Conservation (phyloP, 1,140 invertebrate genomes). For the Ptiloglossa arizonensis region DNA sequence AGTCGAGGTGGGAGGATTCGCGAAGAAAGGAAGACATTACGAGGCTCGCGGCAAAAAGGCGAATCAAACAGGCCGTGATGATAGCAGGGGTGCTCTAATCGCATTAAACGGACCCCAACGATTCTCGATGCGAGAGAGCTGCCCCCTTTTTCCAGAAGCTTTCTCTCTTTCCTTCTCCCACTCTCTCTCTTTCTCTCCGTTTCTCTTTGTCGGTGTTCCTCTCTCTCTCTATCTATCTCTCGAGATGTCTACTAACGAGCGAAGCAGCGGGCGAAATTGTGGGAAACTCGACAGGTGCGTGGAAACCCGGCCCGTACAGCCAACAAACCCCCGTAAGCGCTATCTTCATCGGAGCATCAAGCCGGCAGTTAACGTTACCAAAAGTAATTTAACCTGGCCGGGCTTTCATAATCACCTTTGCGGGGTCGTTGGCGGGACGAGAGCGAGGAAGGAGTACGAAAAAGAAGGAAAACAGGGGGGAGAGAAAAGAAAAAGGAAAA, state of each 20-base stretch:
- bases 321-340: conserved; percentile 51
- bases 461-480: too few relatives aligned
- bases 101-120: conserved; percentile 64
- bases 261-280: conserved; percentile 58
- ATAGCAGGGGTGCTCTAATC: conserved; percentile 62
- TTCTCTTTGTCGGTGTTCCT: too few relatives aligned
- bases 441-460: too few relatives aligned
- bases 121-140: conserved; percentile 50
- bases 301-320: conserved; percentile 27
- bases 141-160: conserved; percentile 44
- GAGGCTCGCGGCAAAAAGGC: conserved; percentile 56
- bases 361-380: conserved; percentile 62
- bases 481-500: too few relatives aligned
- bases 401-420: conserved; percentile 62
- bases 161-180: too few relatives aligned
- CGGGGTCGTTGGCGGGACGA: conserved; percentile 7
- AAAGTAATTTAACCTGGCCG: conserved; percentile 66
- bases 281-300: conserved; percentile 66
- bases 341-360: conserved; percentile 61
- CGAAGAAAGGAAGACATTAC: conserved; percentile 61
- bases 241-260: conserved; percentile 62
- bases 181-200: too few relatives aligned
- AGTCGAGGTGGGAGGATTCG: background rate
- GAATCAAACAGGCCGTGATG: conserved; percentile 66
- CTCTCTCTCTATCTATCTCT: too few relatives aligned